Evolutionary conservation across 1,140 invertebrate genomes (phyloP).

Genomic region (Trinorchestia longiramus): DNA sequence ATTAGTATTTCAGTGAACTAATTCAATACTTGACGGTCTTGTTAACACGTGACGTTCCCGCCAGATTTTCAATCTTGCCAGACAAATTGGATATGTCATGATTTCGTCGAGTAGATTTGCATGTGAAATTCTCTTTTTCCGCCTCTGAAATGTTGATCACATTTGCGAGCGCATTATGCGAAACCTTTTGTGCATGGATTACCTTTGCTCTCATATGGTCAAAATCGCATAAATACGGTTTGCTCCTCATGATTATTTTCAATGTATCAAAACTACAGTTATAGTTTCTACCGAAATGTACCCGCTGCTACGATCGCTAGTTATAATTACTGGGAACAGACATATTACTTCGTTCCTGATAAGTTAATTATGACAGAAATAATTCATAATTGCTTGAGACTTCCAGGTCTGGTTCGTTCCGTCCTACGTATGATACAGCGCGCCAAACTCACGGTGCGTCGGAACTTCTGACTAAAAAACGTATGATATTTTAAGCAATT

Average conservation of each 20-base stretch:
- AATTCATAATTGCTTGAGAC: too few species aligned
- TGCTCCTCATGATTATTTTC: background rate
- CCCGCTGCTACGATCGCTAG: too few species aligned
- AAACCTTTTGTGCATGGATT: background rate
- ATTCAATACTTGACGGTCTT: constrained; percentile 36
- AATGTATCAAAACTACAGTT: too few species aligned
- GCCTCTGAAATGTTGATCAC: background rate
- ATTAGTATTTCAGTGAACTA: background rate
- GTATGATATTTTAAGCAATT: too few species aligned
- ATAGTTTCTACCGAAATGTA: too few species aligned
- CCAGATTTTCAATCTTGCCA: background rate
- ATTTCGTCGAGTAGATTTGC: constrained; percentile 25
- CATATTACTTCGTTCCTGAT: too few species aligned
- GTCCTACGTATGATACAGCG: too few species aligned
- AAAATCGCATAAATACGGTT: background rate
- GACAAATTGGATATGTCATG: constrained; percentile 18
- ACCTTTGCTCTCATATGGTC: background rate
- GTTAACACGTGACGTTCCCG: background rate
- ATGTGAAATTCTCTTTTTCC: background rate
- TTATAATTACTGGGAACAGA: too few species aligned
- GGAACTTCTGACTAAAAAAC: too few species aligned
- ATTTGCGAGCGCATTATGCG: background rate
- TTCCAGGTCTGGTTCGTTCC: too few species aligned
- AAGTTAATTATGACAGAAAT: too few species aligned
- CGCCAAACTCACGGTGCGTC: too few species aligned